Base-by-base conservation (phyloP, 2,113 vertebrate species). In the Callipepla squamata region DNA sequence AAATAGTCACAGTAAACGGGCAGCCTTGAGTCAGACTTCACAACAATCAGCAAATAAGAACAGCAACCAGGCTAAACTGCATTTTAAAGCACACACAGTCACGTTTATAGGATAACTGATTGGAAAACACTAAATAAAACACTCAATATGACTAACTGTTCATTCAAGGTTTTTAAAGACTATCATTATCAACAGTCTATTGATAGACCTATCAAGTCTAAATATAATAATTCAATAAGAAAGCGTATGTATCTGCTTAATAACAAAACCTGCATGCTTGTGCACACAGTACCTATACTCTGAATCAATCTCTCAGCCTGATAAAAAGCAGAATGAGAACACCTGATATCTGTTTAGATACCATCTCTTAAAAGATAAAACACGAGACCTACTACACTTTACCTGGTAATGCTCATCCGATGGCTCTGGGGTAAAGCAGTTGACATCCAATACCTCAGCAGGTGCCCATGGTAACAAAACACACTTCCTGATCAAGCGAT, bases 361-460 rank as follows among this genome's bases (percentile, higher is more conserved):
- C 4, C 6, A 2, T 1, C 30, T 61, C 74, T 38, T 36, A 51
- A 57, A 18, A 68, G 44, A 66, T 22, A 68, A 80, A 32, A 51
- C 4, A 34, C 0, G 12, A 61, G 7, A 70, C 30, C 66, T 69
- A 20, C 59, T 57, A 44, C 94, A 80, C 42, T 47, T 28, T 84
- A 99, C 99, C 98, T 99, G 98, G 77, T 99, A 99, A 95, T 99
- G 98, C 8, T 96, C 94, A 28, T 98, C 98, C 0, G 98, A 82
- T 0, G 99, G 99, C 92, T 99, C 99, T 2, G 97, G 89, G 0
- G 98, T 98, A 69, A 80, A 84, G 15, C 86, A 97, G 96, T 95
- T 97, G 72, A 99, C 81, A 32, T 95, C 98, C 83, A 97, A 67
- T 67, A 98, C 45, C 50, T 98, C 97, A 25, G 84, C 6, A 3